Conservation (phyloP, 2,113 vertebrate genomes). For the Orycteropus afer region DNA sequence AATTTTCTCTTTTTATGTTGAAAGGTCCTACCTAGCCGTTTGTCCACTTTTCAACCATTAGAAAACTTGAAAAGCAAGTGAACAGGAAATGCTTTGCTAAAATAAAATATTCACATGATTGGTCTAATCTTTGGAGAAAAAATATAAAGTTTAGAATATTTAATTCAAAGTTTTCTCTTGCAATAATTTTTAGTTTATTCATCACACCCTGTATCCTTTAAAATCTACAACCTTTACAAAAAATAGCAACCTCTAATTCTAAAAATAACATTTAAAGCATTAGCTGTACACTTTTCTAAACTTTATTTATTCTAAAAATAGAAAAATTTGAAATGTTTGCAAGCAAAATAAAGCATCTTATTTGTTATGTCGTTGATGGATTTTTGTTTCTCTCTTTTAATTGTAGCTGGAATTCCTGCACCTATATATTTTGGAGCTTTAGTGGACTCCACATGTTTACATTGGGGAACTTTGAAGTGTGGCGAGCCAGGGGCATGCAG, state of each 20-base stretch:
- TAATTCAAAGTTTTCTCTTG: not conserved
- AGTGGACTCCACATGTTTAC: conserved; percentile 94
- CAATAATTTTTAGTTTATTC: not conserved
- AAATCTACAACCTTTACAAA: not conserved
- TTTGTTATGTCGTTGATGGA: not conserved
- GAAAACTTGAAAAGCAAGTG: conserved; percentile 4
- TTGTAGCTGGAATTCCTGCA: conserved; percentile 94
- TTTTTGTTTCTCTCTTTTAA: conserved; percentile 31
- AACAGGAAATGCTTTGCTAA: not conserved
- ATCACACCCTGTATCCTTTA: not conserved
- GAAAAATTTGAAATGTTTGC: not conserved
- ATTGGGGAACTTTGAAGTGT: conserved; percentile 93
- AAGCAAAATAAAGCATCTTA: not conserved
- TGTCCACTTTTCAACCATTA: not conserved
- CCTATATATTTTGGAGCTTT: conserved; percentile 96
- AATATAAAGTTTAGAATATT: not conserved
- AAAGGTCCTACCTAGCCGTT: not conserved
- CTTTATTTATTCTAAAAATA: not conserved
- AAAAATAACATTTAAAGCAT: conserved; percentile 6
- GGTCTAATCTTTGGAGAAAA: not conserved
- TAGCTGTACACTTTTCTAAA: not conserved
- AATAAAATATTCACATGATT: not conserved
- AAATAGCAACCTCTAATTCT: conserved; percentile 1
- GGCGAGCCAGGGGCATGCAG: conserved; percentile 93
- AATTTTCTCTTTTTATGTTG: not conserved